phyloP scores from a whole-genome alignment of 1,140 invertebrate genomes.

The Branchinecta lynchi region DNA sequence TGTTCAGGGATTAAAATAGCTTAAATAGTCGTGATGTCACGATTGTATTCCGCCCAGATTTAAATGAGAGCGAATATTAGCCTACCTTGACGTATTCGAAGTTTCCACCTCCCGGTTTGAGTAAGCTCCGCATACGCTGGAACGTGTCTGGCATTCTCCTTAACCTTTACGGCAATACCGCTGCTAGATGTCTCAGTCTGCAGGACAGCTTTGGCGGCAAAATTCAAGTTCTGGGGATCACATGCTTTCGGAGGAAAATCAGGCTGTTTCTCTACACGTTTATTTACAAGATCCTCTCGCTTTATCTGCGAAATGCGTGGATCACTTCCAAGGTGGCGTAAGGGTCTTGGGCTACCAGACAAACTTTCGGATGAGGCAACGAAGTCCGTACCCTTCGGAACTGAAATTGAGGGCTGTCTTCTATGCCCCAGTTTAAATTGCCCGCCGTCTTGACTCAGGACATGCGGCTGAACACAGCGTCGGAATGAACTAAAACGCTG shows the following conservation, averaged over 20 bases:
- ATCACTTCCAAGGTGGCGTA: neutral
- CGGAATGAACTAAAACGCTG: no score
- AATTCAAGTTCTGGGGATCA: neutral
- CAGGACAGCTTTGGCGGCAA: neutral
- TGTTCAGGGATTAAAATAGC: no score
- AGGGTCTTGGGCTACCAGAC: neutral
- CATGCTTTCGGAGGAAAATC: neutral
- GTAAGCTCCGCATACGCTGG: neutral
- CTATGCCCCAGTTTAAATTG: neutral
- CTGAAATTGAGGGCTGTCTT: neutral
- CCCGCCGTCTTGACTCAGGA: neutral
- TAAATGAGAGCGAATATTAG: no score
- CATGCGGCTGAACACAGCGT: no score
- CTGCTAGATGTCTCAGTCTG: neutral
- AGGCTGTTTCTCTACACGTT: no score
- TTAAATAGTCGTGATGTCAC: no score
- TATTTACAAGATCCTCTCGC: neutral
- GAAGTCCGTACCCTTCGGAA: neutral
- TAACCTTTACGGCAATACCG: neutral
- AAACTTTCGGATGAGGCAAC: neutral
- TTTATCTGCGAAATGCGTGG: neutral
- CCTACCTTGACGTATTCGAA: neutral
- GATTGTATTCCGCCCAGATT: no score
- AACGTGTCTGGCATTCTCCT: neutral
- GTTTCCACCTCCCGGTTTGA: neutral